Base-by-base conservation (phyloP, 2,113 vertebrate genomes). In the Calidris pygmaea region DNA sequence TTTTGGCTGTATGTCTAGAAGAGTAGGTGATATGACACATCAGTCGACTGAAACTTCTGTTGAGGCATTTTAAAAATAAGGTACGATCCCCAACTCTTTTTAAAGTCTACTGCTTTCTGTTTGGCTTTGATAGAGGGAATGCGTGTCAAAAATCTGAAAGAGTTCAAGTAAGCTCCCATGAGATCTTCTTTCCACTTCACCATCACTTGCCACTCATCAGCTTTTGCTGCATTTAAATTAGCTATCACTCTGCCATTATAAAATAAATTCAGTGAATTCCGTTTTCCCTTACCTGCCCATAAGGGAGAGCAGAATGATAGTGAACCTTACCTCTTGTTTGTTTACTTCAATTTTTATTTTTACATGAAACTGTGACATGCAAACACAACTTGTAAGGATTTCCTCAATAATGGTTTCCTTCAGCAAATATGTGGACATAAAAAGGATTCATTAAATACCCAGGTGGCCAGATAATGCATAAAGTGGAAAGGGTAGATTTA, bases 181-280 rank as follows among this genome's bases (percentile, higher is more conserved):
- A 91, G 58, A 73, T 62, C 17, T 7, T 76, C 68, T 39, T 82
- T 89, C 45, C 32, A 41, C 59, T 93, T 82, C 45, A 48, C 59
- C 76, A 85, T 80, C 68, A 67, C 84, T 87, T 85, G 77, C 77
- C 58, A 73, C 70, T 91, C 73, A 45, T 87, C 77, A 93, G 66
- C 55, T 83, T 67, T 79, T 76, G 58, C 72, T 92, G 62, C 83
- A 75, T 95, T 91, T 87, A 92, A 97, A 95, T 85, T 47, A 95
- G 35, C 73, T 67, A 95, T 26, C 77, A 78, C 91, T 95, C 47
- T 79, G 30, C 77, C 80, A 95, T 96, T 90, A 60, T 19, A 87
- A 92, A 90, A 45, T 37, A 91, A 92, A 95, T 87, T 79, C 82
- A 72, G 43, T 74, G 24, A 84, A 68, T 91, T 96, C 39, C 63